Conservation (phyloP, 2,888 invertebrate species). For the Chrysodeixis includens region DNA sequence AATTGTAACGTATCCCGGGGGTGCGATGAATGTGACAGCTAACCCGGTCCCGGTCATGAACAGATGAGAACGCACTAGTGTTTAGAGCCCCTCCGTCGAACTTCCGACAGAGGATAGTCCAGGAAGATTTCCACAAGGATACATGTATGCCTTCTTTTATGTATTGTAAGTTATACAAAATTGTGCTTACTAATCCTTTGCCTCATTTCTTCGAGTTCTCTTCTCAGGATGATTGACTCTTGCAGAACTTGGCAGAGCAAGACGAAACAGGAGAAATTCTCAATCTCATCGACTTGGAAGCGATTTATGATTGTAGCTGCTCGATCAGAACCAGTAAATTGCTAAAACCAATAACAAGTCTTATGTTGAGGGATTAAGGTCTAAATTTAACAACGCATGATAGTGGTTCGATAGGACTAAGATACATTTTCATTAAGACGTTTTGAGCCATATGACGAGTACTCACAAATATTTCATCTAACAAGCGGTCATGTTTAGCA, state of each 20-base stretch:
- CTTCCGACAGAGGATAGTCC: too few species aligned
- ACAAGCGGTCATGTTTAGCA: slow-evolving; percentile 91
- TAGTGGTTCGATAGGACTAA: too few species aligned
- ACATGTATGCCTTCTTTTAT: too few species aligned
- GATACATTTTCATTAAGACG: too few species aligned
- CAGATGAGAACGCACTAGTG: too few species aligned
- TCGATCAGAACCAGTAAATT: slow-evolving; percentile 72
- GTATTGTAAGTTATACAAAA: too few species aligned
- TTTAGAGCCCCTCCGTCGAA: too few species aligned
- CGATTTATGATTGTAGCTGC: slow-evolving; percentile 69
- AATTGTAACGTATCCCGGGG: too few species aligned
- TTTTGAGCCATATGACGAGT: too few species aligned
- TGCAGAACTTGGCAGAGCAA: slow-evolving; percentile 81
- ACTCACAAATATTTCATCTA: slow-evolving; percentile 92
- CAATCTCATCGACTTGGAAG: slow-evolving; percentile 76
- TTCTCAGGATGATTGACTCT: slow-evolving; percentile 77
- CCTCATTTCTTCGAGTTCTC: slow-evolving; percentile 72
- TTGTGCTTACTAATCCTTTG: slow-evolving; percentile 76
- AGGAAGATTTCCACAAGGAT: too few species aligned
- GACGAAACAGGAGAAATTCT: slow-evolving; percentile 81
- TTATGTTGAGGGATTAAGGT: background rate
- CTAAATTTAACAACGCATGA: background rate
- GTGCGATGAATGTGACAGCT: too few species aligned
- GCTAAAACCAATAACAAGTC: slow-evolving; percentile 54
- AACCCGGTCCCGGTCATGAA: too few species aligned